Evolutionary conservation across 2,888 invertebrate genomes (phyloP).

Genomic region (Empis livida): DNA sequence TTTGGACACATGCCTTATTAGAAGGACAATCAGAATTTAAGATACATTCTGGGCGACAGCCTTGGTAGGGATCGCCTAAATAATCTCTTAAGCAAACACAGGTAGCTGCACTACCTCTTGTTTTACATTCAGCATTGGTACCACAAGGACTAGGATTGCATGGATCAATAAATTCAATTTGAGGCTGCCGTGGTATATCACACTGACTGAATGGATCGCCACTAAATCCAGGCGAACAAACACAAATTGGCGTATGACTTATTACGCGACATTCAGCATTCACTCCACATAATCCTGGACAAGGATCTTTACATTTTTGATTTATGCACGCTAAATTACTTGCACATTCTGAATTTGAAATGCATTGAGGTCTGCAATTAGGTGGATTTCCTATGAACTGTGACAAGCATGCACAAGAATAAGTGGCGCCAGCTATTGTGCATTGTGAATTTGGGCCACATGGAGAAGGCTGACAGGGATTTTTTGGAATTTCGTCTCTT

Average conservation of each 20-base stretch:
- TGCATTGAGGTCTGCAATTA: conserved; percentile 56
- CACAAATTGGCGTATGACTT: conserved; percentile 45
- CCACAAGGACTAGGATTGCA: conserved; percentile 55
- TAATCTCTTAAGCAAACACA: conserved; percentile 56
- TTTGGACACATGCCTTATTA: conserved; percentile 55
- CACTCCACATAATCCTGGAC: conserved; percentile 49
- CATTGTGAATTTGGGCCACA: conserved; percentile 46
- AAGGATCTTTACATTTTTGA: conserved; percentile 60
- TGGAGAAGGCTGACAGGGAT: conserved; percentile 40
- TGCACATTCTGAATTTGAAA: conserved; percentile 55
- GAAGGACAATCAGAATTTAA: conserved; percentile 63
- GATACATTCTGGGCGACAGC: conserved; percentile 67
- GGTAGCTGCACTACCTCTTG: conserved; percentile 49
- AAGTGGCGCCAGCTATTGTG: conserved; percentile 32
- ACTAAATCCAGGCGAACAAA: conserved; percentile 45
- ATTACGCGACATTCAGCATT: conserved; percentile 43
- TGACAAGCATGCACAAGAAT: conserved; percentile 49
- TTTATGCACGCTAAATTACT: conserved; percentile 54
- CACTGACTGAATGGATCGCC: conserved; percentile 53
- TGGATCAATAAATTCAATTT: conserved; percentile 34
- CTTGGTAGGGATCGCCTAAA: conserved; percentile 54
- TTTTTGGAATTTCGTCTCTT: conserved; percentile 14
- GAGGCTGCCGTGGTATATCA: conserved; percentile 24
- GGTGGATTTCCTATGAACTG: conserved; percentile 57
- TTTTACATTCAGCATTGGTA: conserved; percentile 51